These are phyloP conservation scores for Chelon labrosus DNA, from an alignment of 2,797 vertebrate species.

Conservation along the genomic window DNA sequence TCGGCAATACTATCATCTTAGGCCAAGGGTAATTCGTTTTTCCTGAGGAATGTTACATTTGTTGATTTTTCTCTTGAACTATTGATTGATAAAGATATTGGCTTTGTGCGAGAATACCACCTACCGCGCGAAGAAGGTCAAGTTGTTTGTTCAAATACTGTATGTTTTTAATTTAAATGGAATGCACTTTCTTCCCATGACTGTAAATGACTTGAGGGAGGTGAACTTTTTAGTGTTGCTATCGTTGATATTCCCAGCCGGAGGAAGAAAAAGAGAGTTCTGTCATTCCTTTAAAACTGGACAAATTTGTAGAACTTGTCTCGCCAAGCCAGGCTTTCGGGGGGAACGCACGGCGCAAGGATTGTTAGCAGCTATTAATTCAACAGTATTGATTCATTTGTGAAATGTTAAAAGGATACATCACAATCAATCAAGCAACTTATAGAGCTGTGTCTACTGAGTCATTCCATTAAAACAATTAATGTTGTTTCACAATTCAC, in stretches of 20 bases:
- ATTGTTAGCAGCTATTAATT: conserved; percentile 27
- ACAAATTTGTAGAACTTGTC: conserved; percentile 27
- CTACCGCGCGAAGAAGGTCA: too few species aligned
- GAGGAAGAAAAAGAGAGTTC: background rate
- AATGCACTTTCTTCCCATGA: too few species aligned
- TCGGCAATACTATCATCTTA: too few species aligned
- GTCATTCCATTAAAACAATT: conserved; percentile 30
- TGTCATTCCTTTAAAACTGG: conserved; percentile 8
- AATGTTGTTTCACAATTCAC: background rate
- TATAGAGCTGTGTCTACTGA: conserved; percentile 21
- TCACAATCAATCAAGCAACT: conserved; percentile 22
- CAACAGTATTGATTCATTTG: conserved; percentile 26
- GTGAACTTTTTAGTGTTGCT: too few species aligned
- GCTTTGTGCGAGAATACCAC: too few species aligned
- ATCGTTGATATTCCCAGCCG: conserved; percentile 7
- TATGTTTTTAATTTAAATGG: too few species aligned
- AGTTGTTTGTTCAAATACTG: too few species aligned
- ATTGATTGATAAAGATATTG: background rate
- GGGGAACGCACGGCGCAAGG: conserved; percentile 10
- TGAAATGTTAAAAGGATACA: conserved; percentile 26
- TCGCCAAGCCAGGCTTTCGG: conserved; percentile 12
- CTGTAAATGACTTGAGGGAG: too few species aligned
- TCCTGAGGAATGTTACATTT: background rate
- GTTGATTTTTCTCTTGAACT: background rate
- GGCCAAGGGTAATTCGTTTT: too few species aligned